Conservation (phyloP, 2,888 invertebrate species). For the Pristionchus mayeri region DNA sequence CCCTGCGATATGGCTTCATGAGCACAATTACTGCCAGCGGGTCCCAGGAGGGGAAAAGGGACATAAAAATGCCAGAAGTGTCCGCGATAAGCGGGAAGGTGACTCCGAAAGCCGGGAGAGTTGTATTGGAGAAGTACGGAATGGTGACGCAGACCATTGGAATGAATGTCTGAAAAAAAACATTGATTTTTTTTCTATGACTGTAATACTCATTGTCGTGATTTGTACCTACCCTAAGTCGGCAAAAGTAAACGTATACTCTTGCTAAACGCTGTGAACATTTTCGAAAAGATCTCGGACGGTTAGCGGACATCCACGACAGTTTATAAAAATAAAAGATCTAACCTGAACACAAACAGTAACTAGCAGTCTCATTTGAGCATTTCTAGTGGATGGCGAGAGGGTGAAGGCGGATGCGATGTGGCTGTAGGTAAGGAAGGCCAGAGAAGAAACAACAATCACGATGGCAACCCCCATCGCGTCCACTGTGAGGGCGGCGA, state of each 20-base stretch:
- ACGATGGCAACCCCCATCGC: not conserved
- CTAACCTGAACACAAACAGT: constrained; percentile 4
- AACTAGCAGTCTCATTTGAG: not conserved
- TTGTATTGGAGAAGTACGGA: constrained; percentile 21
- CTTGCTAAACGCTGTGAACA: not conserved
- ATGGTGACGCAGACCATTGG: not conserved
- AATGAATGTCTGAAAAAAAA: not conserved
- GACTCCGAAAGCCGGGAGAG: not conserved
- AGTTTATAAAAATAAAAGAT: too few species aligned
- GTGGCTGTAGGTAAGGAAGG: not conserved
- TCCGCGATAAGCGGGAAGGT: not conserved
- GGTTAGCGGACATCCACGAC: not conserved
- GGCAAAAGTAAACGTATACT: not conserved
- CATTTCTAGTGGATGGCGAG: not conserved
- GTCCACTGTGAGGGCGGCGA: not conserved
- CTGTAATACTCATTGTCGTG: too few species aligned
- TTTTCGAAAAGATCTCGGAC: not conserved
- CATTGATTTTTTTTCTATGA: not conserved
- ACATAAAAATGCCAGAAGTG: not conserved
- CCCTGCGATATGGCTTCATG: not conserved
- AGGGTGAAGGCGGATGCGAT: not conserved
- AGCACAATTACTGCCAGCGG: not conserved
- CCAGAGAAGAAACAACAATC: not conserved
- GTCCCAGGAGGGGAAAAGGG: constrained; percentile 5
- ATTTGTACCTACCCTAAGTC: not conserved